These are phyloP conservation scores for Ophonus ardosiacus DNA, from an alignment of 2,888 invertebrate genomes.

Conservation along the genomic window DNA sequence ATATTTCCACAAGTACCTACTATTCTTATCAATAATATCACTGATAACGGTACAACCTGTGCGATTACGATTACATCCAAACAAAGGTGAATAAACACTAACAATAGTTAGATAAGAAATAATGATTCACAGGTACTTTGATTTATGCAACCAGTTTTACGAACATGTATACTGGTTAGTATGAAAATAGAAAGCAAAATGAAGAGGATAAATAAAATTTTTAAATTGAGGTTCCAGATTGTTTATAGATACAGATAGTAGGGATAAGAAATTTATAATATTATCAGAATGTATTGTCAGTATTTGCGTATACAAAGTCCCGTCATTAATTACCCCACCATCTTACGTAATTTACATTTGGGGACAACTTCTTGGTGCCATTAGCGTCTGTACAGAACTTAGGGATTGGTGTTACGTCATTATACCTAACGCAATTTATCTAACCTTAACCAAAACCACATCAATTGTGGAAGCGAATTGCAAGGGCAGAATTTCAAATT, in stretches of 20 bases:
- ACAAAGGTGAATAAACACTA: slow-evolving; percentile 40
- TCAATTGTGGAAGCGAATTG: slow-evolving; percentile 9
- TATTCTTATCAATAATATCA: slow-evolving; percentile 21
- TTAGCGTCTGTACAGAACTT: background rate
- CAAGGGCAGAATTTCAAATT: background rate
- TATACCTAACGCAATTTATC: slow-evolving; percentile 15
- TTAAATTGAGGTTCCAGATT: no score
- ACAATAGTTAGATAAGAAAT: slow-evolving; percentile 14
- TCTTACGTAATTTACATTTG: slow-evolving; percentile 1
- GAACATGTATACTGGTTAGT: no score
- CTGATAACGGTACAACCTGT: slow-evolving; percentile 39
- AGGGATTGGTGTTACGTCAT: background rate
- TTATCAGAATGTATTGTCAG: no score
- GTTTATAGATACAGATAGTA: no score
- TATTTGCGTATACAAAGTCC: no score
- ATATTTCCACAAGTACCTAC: slow-evolving; percentile 8
- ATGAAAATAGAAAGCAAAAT: no score
- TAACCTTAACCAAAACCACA: slow-evolving; percentile 11
- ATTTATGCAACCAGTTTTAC: no score
- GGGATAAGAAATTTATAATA: no score
- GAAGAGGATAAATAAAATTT: no score
- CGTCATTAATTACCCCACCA: background rate
- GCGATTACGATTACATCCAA: background rate
- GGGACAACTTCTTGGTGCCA: background rate
- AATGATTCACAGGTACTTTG: slow-evolving; percentile 13